Conservation (phyloP, 2,797 vertebrate genomes). For the Sebastes matsubarae region DNA sequence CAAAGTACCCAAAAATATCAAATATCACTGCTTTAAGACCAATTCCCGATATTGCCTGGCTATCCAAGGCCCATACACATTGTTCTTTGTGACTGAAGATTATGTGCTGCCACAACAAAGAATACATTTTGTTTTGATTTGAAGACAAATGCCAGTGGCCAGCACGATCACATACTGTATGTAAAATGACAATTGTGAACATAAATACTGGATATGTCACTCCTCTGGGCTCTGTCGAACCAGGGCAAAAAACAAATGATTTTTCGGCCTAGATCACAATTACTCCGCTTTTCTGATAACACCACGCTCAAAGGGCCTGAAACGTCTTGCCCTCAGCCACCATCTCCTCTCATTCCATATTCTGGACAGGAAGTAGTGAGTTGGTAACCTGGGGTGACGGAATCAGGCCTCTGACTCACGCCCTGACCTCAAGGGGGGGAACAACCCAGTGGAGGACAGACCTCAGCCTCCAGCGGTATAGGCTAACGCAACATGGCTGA, state of each 20-base stretch:
- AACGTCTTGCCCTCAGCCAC: constrained; percentile 63
- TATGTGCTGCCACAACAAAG: constrained; percentile 13
- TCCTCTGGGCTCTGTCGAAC: constrained; percentile 39
- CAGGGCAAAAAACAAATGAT: constrained; percentile 13
- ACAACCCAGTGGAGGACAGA: constrained; percentile 73
- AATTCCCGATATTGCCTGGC: background rate
- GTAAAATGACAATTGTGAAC: constrained; percentile 23
- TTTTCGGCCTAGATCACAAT: constrained; percentile 39
- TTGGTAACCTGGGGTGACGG: constrained; percentile 79
- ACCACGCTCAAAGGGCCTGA: constrained; percentile 41
- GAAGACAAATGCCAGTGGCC: constrained; percentile 16
- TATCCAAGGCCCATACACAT: background rate
- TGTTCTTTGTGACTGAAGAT: background rate
- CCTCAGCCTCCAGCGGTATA: constrained; percentile 52
- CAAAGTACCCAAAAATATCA: background rate
- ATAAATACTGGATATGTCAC: constrained; percentile 36
- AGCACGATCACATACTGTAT: background rate
- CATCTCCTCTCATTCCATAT: constrained; percentile 67
- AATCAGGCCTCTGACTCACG: constrained; percentile 82
- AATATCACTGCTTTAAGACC: background rate
- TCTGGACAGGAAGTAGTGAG: constrained; percentile 74
- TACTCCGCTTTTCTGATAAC: constrained; percentile 28
- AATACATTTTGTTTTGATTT: constrained; percentile 10
- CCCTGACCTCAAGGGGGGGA: constrained; percentile 70
- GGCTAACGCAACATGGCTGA: constrained; percentile 64